Base-by-base conservation (phyloP, 2,797 vertebrate species). In the Psittacula echo region DNA sequence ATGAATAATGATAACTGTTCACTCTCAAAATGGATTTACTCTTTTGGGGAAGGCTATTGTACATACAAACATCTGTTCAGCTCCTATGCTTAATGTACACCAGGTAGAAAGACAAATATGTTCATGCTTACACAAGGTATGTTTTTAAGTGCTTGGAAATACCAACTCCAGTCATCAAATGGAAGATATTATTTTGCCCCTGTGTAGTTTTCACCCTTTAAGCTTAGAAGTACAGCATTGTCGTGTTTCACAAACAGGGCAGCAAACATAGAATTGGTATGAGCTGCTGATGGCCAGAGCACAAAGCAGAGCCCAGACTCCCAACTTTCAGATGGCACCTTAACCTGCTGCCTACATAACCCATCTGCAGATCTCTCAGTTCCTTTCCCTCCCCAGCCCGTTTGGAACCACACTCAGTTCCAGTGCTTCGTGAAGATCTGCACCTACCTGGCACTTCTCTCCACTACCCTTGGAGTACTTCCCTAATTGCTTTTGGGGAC, bases 401-500 rank as follows among this genome's bases (percentile, higher is more conserved):
- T 54, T 83, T 16, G 27, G 56, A 89, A 45, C 34, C 24, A 42
- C 41, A 42, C 18, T 13, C 11, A 10, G 41, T 68, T 64, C 54
- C 47, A 42, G 37, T n/a, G 76, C 74, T 85, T 77, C 64, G 58
- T 68, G 23, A 87, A 85, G 68, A 83, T 44, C 66, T 91, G 39
- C 70, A 68, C 13, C 45, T 39, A 27, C 11, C 65, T 58, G 45
- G 47, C 72, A 75, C 42, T 87, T 89, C 53, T 85, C 56, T 66
- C 41, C 45, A 82, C 16, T 27, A 79, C 26, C n/a, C 89, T 15
- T 74, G 81, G 50, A 82, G 93, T 83, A 66, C 20, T 68, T 85
- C 37, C 34, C 54, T 66, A 75, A 91, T 41, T 87, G 79, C 61
- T 90, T 91, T 73, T 74, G 32, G 32, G 44, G n/a, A 79, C 29